Conservation (phyloP, 2,113 vertebrate genomes). For the Hydrolagus affinis region DNA sequence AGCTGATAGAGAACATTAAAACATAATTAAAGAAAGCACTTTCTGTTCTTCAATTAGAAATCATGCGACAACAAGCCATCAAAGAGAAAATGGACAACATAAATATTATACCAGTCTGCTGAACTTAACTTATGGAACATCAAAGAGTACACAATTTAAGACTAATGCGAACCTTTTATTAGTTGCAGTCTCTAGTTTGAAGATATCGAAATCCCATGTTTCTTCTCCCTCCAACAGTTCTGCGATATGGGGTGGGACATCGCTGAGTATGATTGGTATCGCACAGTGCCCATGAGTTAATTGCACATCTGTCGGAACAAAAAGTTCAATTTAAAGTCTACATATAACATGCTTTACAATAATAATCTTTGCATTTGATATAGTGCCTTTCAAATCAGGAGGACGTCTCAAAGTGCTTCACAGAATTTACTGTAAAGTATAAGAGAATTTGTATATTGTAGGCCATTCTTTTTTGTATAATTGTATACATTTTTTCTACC, state of each 20-base stretch:
- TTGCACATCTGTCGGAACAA: slow-evolving; percentile 62
- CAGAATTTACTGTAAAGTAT: too few relatives aligned
- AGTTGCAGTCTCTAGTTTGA: slow-evolving; percentile 85
- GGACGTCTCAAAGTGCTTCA: too few relatives aligned
- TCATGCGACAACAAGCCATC: background rate
- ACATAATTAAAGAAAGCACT: background rate
- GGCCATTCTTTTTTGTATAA: too few relatives aligned
- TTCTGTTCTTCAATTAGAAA: background rate
- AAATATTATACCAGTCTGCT: background rate
- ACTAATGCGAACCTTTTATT: slow-evolving; percentile 70
- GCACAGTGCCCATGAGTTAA: slow-evolving; percentile 68
- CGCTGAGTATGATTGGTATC: slow-evolving; percentile 71
- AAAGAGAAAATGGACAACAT: slow-evolving; percentile 34
- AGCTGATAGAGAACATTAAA: background rate
- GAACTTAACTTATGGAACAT: background rate
- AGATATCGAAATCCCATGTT: slow-evolving; percentile 91
- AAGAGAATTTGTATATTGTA: too few relatives aligned
- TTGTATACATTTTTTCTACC: too few relatives aligned
- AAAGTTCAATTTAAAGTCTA: background rate
- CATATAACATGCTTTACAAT: background rate
- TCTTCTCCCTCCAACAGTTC: slow-evolving; percentile 82
- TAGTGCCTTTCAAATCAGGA: background rate
- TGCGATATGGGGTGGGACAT: slow-evolving; percentile 70
- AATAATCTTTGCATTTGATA: background rate
- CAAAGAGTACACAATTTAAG: background rate